A percentile compares a stretch with the other conserved stretches of the same genome.
phyloP scores from a whole-genome alignment of 53 echinoderm and acorn worm species.

The Apostichopus leukothele region DNA sequence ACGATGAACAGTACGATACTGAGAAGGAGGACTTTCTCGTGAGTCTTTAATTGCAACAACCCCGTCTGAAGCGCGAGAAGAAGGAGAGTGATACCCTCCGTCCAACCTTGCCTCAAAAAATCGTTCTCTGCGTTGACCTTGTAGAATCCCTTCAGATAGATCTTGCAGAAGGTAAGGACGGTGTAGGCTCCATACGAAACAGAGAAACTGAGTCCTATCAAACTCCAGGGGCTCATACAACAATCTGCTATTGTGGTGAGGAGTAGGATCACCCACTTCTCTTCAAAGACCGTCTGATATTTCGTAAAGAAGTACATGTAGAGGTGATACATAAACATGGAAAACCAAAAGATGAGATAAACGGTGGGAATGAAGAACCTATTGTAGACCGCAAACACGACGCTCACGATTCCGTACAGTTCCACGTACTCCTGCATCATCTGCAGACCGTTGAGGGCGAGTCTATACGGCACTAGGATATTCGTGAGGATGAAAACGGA shows the following conservation, averaged over 20 bases:
- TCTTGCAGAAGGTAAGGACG: conserved; percentile 72
- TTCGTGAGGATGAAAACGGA: conserved; percentile 72
- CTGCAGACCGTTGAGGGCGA: conserved; percentile 78
- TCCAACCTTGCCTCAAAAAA: conserved; percentile 83
- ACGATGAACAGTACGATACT: conserved; percentile 90
- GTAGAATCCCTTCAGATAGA: conserved; percentile 86
- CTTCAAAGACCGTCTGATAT: conserved; percentile 59
- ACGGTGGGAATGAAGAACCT: conserved; percentile 81
- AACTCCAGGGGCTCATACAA: conserved; percentile 93
- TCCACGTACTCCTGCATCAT: conserved; percentile 84
- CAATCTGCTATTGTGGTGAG: conserved; percentile 84
- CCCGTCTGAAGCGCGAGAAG: conserved; percentile 88
- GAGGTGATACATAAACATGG: conserved; percentile 74
- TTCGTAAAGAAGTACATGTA: conserved; percentile 73
- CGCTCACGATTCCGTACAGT: conserved; percentile 80
- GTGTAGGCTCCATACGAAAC: conserved; percentile 90
- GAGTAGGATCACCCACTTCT: conserved; percentile 75
- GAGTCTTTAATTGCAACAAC: conserved; percentile 70
- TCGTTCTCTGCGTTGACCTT: conserved; percentile 54
- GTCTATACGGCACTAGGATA: conserved; percentile 76
- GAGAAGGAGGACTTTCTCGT: conserved; percentile 84
- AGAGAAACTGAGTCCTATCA: conserved; percentile 87
- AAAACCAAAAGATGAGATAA: conserved; percentile 82
- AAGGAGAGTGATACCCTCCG: conserved; percentile 86
- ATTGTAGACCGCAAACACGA: conserved; percentile 83